A percentile compares a stretch with the other conserved stretches of the same genome.
Conservation (phyloP, 2,888 invertebrate species). For the Ecliptopera silaceata region DNA sequence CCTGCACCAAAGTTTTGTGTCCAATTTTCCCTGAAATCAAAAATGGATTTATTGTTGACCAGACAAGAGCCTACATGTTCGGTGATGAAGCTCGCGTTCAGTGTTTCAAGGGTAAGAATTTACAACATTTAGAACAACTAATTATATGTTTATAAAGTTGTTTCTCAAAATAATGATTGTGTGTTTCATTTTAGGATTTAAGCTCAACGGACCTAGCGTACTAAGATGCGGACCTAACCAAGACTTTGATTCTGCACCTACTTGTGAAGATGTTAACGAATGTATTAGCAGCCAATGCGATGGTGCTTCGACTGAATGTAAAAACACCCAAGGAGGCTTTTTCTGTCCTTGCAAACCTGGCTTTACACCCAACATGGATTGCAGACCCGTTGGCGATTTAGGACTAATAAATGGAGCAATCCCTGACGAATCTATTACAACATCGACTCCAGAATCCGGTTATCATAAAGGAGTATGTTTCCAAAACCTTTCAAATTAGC, state of each 20-base stretch:
- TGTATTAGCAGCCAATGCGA: conserved; percentile 95
- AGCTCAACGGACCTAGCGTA: conserved; percentile 91
- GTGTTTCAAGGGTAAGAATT: conserved; percentile 86
- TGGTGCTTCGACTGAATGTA: conserved; percentile 94
- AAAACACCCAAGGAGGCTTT: conserved; percentile 94
- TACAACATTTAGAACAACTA: neutral
- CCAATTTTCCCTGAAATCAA: conserved; percentile 90
- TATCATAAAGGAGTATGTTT: conserved; percentile 89
- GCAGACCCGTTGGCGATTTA: conserved; percentile 94
- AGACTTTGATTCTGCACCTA: conserved; percentile 91
- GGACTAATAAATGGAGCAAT: conserved; percentile 94
- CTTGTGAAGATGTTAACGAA: conserved; percentile 96
- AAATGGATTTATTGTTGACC: conserved; percentile 94
- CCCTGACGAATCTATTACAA: conserved; percentile 94
- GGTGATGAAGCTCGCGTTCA: conserved; percentile 96
- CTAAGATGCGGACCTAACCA: conserved; percentile 93
- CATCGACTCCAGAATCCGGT: conserved; percentile 91
- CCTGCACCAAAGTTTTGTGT: conserved; percentile 90
- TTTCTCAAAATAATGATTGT: neutral
- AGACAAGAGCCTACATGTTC: conserved; percentile 88
- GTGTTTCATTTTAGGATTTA: conserved; percentile 85
- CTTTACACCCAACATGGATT: conserved; percentile 93
- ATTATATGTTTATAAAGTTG: neutral
- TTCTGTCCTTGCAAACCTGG: conserved; percentile 94
- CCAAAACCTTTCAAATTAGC: neutral